Evolutionary conservation across 2,113 vertebrate genomes (phyloP), one percentile per base, ranked within the genome.

Genomic region (Trinectes maculatus): DNA sequence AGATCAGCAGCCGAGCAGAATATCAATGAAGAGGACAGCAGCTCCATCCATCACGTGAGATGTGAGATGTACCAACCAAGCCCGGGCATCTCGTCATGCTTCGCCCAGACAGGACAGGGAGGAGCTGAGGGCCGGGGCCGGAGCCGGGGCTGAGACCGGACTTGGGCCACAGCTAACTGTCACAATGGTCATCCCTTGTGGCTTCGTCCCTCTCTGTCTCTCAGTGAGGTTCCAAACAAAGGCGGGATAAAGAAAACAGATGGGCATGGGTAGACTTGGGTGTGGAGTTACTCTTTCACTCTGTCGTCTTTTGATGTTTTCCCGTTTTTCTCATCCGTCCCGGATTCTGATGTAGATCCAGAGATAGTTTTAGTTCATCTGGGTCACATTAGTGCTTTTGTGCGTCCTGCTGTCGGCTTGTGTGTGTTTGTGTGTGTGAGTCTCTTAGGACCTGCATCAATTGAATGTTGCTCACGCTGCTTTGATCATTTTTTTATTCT

Each of bases 1-100:
- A 34, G 43, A 67, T 7, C 40, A 39, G 12, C 65, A 71, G 70
- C 60, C 65, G 52, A 10, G 56, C 70, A 69, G 90, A 93, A 91
- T 91, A 84, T 80, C 85, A 92, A 91, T 89, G 85, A 91, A 82
- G 52, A 78, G 69, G 71, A 79, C 59, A 76, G 72, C 65, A 44
- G 51, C 69, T 70, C 60, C 69, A 54, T 80, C 79, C 74, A 55
- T 79, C 70, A 66, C 57, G 72, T 42, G 71, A 84, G 74, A 79
- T 60, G 72, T 42, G 71, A 84, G 74, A 79, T 69, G 40, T 40
- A 43, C 40, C 63, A 9, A 54, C 54, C 67, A 28, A 44, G 34
- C 34, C 18, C 5, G 16, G 54, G 52, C 79, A 65, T 77, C 70
- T 85, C 61, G 28, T 39, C 19, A 29, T 19, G 51, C 75, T 56